Evolutionary conservation across 2,797 vertebrate genomes (phyloP).

Genomic region (Odontamblyopus rebecca): DNA sequence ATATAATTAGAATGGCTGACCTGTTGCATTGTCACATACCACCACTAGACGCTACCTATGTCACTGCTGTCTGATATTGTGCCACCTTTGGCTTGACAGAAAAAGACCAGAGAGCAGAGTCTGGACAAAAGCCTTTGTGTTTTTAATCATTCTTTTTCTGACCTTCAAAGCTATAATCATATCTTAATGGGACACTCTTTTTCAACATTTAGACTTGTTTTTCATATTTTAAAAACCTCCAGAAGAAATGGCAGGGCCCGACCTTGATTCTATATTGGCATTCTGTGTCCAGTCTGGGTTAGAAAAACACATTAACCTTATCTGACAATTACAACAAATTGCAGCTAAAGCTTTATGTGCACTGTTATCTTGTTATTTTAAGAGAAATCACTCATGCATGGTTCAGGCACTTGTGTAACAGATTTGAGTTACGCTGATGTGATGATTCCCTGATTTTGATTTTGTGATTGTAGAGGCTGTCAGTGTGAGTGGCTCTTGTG

Average conservation of each 20-base stretch:
- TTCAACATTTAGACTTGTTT: background rate
- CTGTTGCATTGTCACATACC: no score
- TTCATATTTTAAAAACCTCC: background rate
- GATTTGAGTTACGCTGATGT: background rate
- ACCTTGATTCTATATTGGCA: background rate
- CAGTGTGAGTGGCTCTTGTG: no score
- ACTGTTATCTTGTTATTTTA: background rate
- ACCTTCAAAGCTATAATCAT: background rate
- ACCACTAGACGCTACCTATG: no score
- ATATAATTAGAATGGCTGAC: no score
- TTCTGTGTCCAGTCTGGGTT: background rate
- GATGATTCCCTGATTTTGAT: no score
- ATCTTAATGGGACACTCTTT: background rate
- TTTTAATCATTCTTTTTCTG: background rate
- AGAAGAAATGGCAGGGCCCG: background rate
- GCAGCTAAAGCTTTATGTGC: background rate
- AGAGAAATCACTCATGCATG: background rate
- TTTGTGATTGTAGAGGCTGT: no score
- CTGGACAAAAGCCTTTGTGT: no score
- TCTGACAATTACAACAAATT: slow-evolving; percentile 11
- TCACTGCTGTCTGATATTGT: no score
- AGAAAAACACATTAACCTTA: slow-evolving; percentile 19
- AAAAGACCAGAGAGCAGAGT: no score
- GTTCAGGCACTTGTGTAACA: background rate
- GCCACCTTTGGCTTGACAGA: no score